Base-by-base conservation (phyloP, 2,888 invertebrate species). In the Timema podura region DNA sequence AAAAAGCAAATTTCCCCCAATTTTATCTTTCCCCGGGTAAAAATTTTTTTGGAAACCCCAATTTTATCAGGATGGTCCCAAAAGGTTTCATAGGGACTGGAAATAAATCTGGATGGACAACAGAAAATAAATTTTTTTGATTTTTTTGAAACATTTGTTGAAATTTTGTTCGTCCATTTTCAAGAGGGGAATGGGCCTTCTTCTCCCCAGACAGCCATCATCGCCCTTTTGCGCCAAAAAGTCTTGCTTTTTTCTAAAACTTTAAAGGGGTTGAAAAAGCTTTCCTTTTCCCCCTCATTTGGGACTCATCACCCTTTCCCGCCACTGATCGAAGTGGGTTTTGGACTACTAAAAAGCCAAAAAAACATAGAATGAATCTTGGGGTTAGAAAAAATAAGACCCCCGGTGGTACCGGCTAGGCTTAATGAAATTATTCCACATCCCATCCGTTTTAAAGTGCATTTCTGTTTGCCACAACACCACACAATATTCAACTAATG, bases 71-170 rank as follows among this genome's bases (percentile, higher is more conserved):
- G 44, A 44, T 44, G 16, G 6, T 16, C 11, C 59, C 59, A 59
- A 59, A 16, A 15, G 59, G 59, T 10, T 59, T 16, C 44, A 15
- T 59, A 59, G 59, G 59, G 7, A 44, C 59, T 59, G 59, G 30
- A 59, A 59, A 59, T 59, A 59, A 59, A 44, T 15, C 59, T 59
- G 6, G 59, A 5, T 59, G 59, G 59, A 59, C 59, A 16, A 59
- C 59, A 10, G 59, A 59, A 61, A 45, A 44, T 44, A 45, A 61
- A 61, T n/a, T n/a, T 30, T 61, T 61, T 44, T 59, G 5, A 59
- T 61, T 11, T 61, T 5, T n/a, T 44, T 15, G 61, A 61, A 61
- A n/a, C 61, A 61, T 45, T 61, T 61, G n/a, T n/a, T 30, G 30
- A 44, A 5, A 61, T 30, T 61, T 45, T 61, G 61, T 61, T 10